Conservation (phyloP, 2,888 invertebrate genomes). For the Harmothoe impar region DNA sequence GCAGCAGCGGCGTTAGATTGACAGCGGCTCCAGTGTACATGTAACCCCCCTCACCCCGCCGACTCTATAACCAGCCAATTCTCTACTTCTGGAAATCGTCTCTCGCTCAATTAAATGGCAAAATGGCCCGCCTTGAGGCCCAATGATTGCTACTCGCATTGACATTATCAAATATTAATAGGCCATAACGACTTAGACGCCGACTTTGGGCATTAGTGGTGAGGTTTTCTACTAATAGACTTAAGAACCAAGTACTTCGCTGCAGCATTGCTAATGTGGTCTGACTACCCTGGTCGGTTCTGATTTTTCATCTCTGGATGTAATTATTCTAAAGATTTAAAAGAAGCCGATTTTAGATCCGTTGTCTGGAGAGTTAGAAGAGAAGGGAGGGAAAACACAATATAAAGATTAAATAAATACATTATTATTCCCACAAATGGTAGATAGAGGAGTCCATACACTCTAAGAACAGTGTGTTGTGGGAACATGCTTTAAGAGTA, state of each 20-base stretch:
- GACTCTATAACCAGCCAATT: no score
- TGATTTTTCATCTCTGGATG: constrained; percentile 23
- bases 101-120: not conserved
- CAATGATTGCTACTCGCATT: not conserved
- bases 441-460: no score
- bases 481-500: no score
- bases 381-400: not conserved
- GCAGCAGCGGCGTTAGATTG: no score
- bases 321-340: not conserved
- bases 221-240: not conserved
- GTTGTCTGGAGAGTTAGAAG: not conserved
- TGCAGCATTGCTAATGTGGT: not conserved
- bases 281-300: not conserved
- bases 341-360: not conserved
- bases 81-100: not conserved
- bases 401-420: no score
- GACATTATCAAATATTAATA: not conserved
- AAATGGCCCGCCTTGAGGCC: not conserved
- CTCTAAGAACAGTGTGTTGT: no score
- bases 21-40: no score
- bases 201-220: not conserved
- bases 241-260: not conserved
- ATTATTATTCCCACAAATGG: no score
- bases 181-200: not conserved
- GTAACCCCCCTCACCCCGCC: no score